Percentiles rank a stretch among this genome's conserved stretches.
Evolutionary conservation across 2,797 vertebrate genomes (phyloP).

Genomic region (Sylvia borin): DNA sequence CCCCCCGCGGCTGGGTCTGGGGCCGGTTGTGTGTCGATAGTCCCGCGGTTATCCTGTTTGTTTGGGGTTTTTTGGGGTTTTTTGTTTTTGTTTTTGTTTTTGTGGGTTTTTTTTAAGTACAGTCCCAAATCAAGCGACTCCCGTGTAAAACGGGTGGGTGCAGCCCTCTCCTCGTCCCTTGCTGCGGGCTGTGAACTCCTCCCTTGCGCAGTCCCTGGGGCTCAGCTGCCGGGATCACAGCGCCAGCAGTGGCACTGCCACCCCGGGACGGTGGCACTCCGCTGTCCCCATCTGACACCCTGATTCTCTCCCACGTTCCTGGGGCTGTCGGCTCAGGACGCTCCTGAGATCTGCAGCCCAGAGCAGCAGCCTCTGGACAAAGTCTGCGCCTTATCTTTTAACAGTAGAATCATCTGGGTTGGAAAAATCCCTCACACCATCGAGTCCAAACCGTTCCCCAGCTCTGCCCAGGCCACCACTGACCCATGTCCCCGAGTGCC

Average conservation of each 20-base stretch:
- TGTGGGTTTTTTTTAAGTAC: no score
- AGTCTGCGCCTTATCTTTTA: background rate
- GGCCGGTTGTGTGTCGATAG: no score
- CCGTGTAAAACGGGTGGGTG: no score
- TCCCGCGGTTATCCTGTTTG: no score
- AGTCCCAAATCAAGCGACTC: no score
- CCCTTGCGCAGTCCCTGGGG: background rate
- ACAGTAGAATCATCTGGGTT: no score
- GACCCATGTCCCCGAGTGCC: background rate
- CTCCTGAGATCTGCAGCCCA: background rate
- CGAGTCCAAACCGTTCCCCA: background rate
- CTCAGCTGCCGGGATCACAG: background rate
- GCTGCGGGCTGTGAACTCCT: background rate
- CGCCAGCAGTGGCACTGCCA: background rate
- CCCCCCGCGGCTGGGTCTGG: no score
- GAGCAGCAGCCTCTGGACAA: background rate
- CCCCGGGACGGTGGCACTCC: background rate
- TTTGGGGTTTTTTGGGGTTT: no score
- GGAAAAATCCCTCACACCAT: background rate
- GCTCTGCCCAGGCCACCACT: background rate
- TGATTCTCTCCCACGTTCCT: fast-evolving
- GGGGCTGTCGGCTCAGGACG: fast-evolving
- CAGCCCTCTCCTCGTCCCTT: background rate
- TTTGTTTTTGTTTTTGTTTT: no score
- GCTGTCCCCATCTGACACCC: background rate